Evolutionary conservation across 2,888 invertebrate species (phyloP), one percentile per base, ranked within the genome.

Genomic region (Epistrophe grossulariae): DNA sequence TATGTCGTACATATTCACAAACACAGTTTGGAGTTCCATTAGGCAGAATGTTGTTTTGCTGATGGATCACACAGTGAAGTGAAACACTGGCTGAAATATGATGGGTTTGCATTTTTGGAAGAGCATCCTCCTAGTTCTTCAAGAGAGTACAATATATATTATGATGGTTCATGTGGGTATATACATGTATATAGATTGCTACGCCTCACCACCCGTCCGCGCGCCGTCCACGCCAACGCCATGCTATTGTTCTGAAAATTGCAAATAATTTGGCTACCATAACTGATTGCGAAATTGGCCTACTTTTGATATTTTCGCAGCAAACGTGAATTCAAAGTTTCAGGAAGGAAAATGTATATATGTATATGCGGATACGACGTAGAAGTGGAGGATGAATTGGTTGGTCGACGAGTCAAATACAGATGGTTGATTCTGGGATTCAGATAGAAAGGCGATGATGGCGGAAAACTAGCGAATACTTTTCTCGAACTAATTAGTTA

Each of bases 201-300:
- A 24, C 7, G n/a, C 43, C 10, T 17, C 17, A 38, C 45, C 15
- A 15, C 5, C 60, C 10, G 43, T 24, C 3, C 24, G 24, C 3
- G 2, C 24, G 9, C 60, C 19, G 35, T 24, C 3, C 24, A 45
- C 48, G 50, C 50, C 19, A 50, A 28, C 64, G 28, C 45, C 28
- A 64, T 13, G 4, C 17, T 68, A n/a, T 40, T 68, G 19, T 68
- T 38, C 55, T 70, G 52, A 40, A 70, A 70, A 70, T 60, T 72
- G 48, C 62, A 48, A 70, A 85, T 74, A 79, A 73, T 82, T 79
- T 82, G 78, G 79, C 70, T 59, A 70, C 48, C 73, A 73, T 73
- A 78, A 82, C 85, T 82, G 82, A 79, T 78, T 74, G 82, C 59
- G 24, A 82, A 79, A 77, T 79, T 82, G 85, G 73, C 85, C 85